These are phyloP conservation scores for Noctua fimbriata DNA, from an alignment of 2,888 invertebrate genomes.

Conservation along the genomic window DNA sequence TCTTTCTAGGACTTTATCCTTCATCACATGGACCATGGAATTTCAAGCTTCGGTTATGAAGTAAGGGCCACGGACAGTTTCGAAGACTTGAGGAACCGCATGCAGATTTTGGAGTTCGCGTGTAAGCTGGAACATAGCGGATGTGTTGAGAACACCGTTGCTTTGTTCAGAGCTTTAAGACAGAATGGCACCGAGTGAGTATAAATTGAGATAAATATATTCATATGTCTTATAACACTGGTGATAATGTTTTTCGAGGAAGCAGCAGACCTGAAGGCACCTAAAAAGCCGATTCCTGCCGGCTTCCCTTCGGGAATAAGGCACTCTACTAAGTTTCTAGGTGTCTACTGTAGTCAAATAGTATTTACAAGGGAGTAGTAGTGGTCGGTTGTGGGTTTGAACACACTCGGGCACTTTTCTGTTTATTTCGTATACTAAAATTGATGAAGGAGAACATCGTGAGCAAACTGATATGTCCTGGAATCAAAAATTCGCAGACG, in stretches of 20 bases:
- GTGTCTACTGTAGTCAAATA: too few species aligned
- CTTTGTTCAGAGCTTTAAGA: constrained; percentile 75
- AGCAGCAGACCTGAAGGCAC: too few species aligned
- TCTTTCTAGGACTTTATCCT: constrained; percentile 75
- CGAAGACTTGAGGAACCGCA: constrained; percentile 90
- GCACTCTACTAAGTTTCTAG: too few species aligned
- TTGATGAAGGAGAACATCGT: too few species aligned
- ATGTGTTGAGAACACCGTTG: constrained; percentile 84
- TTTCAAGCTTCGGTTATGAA: constrained; percentile 87
- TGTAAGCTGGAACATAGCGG: constrained; percentile 91
- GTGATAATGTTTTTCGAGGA: too few species aligned
- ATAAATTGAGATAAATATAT: background rate
- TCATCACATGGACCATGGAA: constrained; percentile 75
- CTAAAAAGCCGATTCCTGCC: too few species aligned
- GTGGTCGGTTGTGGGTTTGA: background rate
- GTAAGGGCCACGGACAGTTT: constrained; percentile 78
- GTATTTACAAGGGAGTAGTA: too few species aligned
- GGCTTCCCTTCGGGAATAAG: too few species aligned
- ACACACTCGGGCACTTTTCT: background rate
- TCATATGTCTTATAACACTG: background rate
- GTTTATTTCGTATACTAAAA: too few species aligned
- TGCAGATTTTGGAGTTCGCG: constrained; percentile 90
- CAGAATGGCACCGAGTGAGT: constrained; percentile 81
- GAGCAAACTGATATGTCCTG: background rate
- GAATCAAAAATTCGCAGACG: background rate